Conservation (phyloP, 2,888 invertebrate species). For the Tyria jacobaeae region DNA sequence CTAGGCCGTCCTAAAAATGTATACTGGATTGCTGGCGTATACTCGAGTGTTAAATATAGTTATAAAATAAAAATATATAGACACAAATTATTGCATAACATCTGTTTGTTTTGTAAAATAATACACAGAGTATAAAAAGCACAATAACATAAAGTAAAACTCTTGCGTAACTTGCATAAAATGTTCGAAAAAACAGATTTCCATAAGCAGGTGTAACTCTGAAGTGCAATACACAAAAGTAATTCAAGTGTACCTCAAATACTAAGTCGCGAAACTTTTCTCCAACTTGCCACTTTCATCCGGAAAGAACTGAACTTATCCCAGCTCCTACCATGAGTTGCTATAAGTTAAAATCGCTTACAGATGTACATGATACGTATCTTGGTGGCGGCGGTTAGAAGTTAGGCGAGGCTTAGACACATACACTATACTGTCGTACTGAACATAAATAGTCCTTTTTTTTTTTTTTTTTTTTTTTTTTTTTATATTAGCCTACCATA, state of each 20-base stretch:
- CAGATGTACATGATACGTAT: neutral
- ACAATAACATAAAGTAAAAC: neutral
- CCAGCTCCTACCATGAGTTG: constrained; percentile 2
- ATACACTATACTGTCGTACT: neutral
- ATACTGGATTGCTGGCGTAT: too few relatives aligned
- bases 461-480: too few relatives aligned
- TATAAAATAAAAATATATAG: too few relatives aligned
- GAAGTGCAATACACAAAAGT: constrained; percentile 26
- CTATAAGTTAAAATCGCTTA: neutral
- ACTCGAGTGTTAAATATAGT: too few relatives aligned
- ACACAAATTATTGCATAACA: too few relatives aligned
- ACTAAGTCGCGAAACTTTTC: constrained; percentile 29
- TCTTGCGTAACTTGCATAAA: neutral
- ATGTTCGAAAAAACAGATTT: constrained; percentile 5
- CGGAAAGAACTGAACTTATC: constrained; percentile 3
- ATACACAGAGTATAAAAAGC: too few relatives aligned
- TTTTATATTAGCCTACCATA: too few relatives aligned
- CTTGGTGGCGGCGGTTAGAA: neutral
- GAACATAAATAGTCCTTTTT: too few relatives aligned
- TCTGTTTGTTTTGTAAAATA: too few relatives aligned
- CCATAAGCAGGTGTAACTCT: constrained; percentile 19
- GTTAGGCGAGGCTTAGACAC: neutral
- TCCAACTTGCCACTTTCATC: constrained; percentile 38
- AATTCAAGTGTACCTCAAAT: constrained; percentile 27
- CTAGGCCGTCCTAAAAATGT: too few relatives aligned